Base-by-base conservation (phyloP, 1,140 invertebrate species). In the Asobara japonica region DNA sequence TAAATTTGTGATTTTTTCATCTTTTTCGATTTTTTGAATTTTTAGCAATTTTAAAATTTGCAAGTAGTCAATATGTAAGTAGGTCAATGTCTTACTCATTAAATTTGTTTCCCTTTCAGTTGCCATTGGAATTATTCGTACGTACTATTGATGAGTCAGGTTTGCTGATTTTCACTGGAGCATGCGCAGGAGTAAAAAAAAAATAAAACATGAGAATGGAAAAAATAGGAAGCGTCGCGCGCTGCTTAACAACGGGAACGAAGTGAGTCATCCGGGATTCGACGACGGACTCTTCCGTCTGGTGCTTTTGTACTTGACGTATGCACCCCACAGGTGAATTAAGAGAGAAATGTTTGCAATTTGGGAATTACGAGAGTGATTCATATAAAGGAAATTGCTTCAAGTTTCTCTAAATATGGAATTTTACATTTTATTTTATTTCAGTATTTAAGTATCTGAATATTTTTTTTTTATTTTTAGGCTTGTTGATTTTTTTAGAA, bases 201-300 rank as follows among this genome's bases (percentile, higher is more conserved):
- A 65, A 38, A 66, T 41, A 16, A 16, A 61, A 7, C n/a, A 13
- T 64, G 7, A 56, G 25, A 36, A 36, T 6, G 11, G 11, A 56
- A 56, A 56, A 27, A 38, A 64, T 64, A 16, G 61, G 20, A 66
- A 62, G 60, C 61, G 65, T 74, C 69, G 68, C 64, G 60, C 60
- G 62, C 60, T 60, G 66, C 51, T 69, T 72, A 38, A 67, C 74
- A 75, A 75, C 70, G 74, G 74, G 69, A 65, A 75, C 45, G 31
- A 69, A 70, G 73, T 74, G 73, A 74, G 64, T 74, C 73, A 74
- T 70, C 69, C 65, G 31, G 41, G 68, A 74, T 71, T 74, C 60
- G 62, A 67, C 56, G 48, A 69, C 65, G 62, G 64, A 56, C 64
- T 74, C 66, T 70, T 61, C 68, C 68, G 48, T 67, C 72, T 70